Evolutionary conservation across 1,140 invertebrate genomes (phyloP).

Genomic region (Papilio aristodemus): DNA sequence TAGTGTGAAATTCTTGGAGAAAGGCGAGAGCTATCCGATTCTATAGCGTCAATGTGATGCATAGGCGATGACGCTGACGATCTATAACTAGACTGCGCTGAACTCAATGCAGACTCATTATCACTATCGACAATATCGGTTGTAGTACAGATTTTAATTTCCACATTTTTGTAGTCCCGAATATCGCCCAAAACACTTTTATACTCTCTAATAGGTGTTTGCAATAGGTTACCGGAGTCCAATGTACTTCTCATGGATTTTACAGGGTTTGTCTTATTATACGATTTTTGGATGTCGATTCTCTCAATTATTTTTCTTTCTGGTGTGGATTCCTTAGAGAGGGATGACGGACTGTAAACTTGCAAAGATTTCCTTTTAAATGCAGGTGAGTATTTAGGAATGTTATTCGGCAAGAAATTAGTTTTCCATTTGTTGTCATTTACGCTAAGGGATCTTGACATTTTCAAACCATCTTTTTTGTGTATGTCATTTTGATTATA

Average conservation of each 20-base stretch:
- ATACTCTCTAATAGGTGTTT: slow-evolving; percentile 50
- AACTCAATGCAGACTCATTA: slow-evolving; percentile 92
- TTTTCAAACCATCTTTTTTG: slow-evolving; percentile 53
- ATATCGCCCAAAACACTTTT: slow-evolving; percentile 55
- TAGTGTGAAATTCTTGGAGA: slow-evolving; percentile 70
- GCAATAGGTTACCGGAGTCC: slow-evolving; percentile 43
- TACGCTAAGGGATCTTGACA: slow-evolving; percentile 47
- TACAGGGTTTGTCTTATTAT: slow-evolving; percentile 45
- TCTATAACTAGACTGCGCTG: slow-evolving; percentile 86
- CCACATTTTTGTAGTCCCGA: slow-evolving; percentile 66
- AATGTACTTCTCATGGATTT: slow-evolving; percentile 66
- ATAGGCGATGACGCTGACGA: slow-evolving; percentile 85
- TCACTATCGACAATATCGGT: slow-evolving; percentile 87
- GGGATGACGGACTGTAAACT: slow-evolving; percentile 81
- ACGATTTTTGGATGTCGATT: slow-evolving; percentile 53
- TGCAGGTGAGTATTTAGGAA: slow-evolving; percentile 91
- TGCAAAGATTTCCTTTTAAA: slow-evolving; percentile 89
- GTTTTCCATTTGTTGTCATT: slow-evolving; percentile 81
- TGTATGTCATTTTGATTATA: slow-evolving; percentile 48
- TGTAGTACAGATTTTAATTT: slow-evolving; percentile 70
- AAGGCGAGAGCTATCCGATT: slow-evolving; percentile 73
- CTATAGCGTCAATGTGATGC: slow-evolving; percentile 70
- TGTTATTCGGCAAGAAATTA: slow-evolving; percentile 74
- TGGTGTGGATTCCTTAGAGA: slow-evolving; percentile 71
- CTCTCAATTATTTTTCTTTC: slow-evolving; percentile 66